Evolutionary conservation across 2,888 invertebrate species (phyloP), one percentile per base, ranked within the genome.

Genomic region (Papilio demoleus): DNA sequence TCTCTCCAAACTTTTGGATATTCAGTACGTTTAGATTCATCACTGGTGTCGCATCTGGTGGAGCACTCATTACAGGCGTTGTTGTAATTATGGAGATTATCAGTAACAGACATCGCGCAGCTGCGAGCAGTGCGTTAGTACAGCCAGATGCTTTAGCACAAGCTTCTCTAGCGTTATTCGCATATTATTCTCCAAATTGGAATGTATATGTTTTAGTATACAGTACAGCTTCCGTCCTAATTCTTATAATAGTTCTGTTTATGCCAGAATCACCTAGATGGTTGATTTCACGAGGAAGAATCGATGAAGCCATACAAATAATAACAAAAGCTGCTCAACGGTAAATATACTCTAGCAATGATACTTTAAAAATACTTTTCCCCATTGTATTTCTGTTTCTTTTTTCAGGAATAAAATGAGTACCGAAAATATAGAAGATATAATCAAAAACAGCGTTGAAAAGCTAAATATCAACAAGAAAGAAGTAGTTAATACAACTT

Each of bases 11-110:
- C 50, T 88, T 79, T 68, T 86, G 85, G 84, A 77, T 75, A 0
- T 95, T 96, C 73, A 90, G 95, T 45, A 58, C 93, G 0, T 86
- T 95, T 64, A 76, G 96, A 72, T 95, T 96, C 76, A 80, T 95
- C 14, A 93, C 94, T 9, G 96, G 96, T 0, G 80, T 95, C 47
- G 95, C 95, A 1, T 95, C 95, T 5, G 96, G 96, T 50, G 97
- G 97, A 9, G 94, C 95, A 0, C 95, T 97, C 93, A 94, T 96
- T 14, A 73, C 82, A 4, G 79, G 82, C 14, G 67, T 82, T 34
- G 84, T 88, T 0, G 84, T 94, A 11, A 86, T 93, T 1, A 93
- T 95, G 87, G 95, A 95, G 80, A 82, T 94, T 9, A 88, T 94
- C 45, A 95, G 95, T 1, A 84, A 86, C 0, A 81, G 84, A 53